Percentiles rank a stretch among this genome's conserved stretches.
phyloP scores from a whole-genome alignment of 92 coral and sea anemone genomes.

The Parazoanthus swiftii region DNA sequence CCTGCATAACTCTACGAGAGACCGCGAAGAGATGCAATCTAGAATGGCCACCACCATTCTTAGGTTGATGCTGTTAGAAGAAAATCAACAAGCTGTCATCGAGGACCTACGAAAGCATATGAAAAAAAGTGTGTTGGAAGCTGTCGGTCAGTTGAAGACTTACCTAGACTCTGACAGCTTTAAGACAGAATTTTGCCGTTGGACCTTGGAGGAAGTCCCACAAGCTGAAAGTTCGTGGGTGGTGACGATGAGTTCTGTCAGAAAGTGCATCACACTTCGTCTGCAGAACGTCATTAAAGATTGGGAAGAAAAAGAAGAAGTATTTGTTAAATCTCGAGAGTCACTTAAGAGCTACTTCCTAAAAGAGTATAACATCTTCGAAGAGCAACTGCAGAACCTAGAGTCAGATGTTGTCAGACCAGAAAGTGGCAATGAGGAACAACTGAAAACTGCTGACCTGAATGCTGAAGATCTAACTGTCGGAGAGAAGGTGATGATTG shows the following conservation, averaged over 20 bases:
- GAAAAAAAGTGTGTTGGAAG: background rate
- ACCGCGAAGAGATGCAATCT: background rate
- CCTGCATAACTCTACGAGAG: conserved; percentile 8
- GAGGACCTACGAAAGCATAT: background rate
- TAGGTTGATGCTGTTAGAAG: background rate
- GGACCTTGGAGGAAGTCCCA: conserved; percentile 14
- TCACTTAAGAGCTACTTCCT: background rate
- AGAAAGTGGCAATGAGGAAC: background rate
- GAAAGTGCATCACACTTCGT: background rate
- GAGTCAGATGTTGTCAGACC: too few relatives aligned
- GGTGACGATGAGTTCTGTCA: background rate
- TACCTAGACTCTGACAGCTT: background rate
- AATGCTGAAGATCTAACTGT: background rate
- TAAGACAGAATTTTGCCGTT: background rate
- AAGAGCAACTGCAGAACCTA: too few relatives aligned
- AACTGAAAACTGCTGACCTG: too few relatives aligned
- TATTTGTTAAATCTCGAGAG: background rate
- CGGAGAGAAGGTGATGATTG: conserved; percentile 7
- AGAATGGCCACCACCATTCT: background rate
- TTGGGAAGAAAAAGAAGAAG: conserved; percentile 22
- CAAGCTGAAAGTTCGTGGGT: conserved; percentile 11
- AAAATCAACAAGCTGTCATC: background rate
- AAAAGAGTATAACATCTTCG: too few relatives aligned
- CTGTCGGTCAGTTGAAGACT: background rate
- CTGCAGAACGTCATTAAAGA: background rate